Conservation (phyloP, 1,140 invertebrate species). For the Caenorhabditis tropicalis region DNA sequence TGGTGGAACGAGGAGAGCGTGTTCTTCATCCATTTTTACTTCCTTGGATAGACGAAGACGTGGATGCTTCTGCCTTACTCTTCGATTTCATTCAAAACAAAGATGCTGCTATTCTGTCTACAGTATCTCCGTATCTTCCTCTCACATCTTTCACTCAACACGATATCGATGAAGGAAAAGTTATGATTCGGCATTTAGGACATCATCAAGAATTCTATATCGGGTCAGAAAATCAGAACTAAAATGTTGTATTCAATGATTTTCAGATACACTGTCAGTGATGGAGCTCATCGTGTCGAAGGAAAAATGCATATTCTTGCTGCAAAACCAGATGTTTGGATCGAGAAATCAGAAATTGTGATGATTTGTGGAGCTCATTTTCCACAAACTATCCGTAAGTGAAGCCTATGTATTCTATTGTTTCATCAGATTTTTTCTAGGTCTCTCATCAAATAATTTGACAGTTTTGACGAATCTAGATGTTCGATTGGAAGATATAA, state of each 20-base stretch:
- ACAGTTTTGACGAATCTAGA: conserved; percentile 63
- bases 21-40: conserved; percentile 61
- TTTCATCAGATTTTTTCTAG: too few relatives aligned
- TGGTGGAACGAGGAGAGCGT: conserved; percentile 63
- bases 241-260: background rate
- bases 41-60: conserved; percentile 64
- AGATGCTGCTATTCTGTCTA: conserved; percentile 57
- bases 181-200: conserved; percentile 66
- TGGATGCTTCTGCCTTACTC: conserved; percentile 51
- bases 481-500: conserved; percentile 58
- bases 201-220: conserved; percentile 34
- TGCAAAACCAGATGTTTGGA: conserved; percentile 59
- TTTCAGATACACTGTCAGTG: conserved; percentile 66
- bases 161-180: conserved; percentile 58
- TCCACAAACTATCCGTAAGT: conserved; percentile 8
- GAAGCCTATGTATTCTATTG: too few relatives aligned
- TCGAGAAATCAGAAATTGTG: conserved; percentile 30
- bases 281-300: conserved; percentile 62
- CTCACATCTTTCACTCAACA: conserved; percentile 60
- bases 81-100: conserved; percentile 63
- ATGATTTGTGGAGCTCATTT: conserved; percentile 17
- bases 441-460: conserved; percentile 51
- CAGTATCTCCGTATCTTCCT: conserved; percentile 56
- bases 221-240: conserved; percentile 5
- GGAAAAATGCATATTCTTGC: conserved; percentile 54